Evolutionary conservation across 2,113 vertebrate genomes (phyloP), one percentile per base, ranked within the genome.

Genomic region (Siniperca knerii): DNA sequence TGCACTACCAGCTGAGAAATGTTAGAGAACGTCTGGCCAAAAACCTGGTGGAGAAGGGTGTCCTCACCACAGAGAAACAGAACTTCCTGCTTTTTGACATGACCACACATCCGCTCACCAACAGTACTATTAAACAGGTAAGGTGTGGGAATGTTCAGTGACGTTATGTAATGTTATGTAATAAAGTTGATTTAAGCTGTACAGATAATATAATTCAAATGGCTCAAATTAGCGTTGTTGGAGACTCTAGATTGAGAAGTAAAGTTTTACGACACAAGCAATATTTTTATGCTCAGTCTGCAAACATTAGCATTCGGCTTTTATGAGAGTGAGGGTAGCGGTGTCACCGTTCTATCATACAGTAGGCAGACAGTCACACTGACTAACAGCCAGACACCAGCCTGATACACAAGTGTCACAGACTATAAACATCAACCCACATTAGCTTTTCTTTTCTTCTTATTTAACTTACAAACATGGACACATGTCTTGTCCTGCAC

Each of bases 41-140:
- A 94, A 99, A 99, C 94, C 95, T 99, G 84, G 98, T 99, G 29
- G 98, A 99, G 94, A 99, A 99, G 92, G 98, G 98, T 1, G 97
- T 99, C 74, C 92, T 99, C 89, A 99, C 98, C 29, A 99, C 98
- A 29, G 98, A 99, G 95, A 99, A 99, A 96, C 98, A 99, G 94
- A 99, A 98, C 96, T 99, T 99, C 94, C 95, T 99, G 79, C 97
- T 99, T 55, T 99, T 99, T 91, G 98, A 99, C 96, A 99, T 99
- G 98, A 99, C 97, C 44, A 99, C 98, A 0, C 98, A 99, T 90
- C 98, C 98, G 2, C 97, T 99, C 91, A 99, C 97, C 93, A 98
- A 99, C 95, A 97, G 95, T 90, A 96, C 96, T 81, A 97, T 99
- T 83, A 99, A 99, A 83, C 98, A 95, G 94, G 94, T 95, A 75